Conservation (phyloP, 1,140 invertebrate genomes). For the Mactra quadrangularis region DNA sequence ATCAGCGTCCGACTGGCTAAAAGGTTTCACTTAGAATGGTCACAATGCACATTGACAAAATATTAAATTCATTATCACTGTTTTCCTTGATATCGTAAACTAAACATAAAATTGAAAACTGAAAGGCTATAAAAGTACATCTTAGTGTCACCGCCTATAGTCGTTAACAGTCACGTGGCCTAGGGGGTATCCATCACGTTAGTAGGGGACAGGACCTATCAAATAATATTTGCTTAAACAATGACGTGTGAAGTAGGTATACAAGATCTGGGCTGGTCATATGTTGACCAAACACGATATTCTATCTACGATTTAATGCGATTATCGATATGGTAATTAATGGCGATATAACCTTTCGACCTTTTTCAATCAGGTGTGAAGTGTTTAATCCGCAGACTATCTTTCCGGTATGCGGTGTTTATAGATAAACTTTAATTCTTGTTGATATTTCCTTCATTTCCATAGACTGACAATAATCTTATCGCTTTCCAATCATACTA, state of each 20-base stretch:
- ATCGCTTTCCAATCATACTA: too few relatives aligned
- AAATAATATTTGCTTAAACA: constrained; percentile 10
- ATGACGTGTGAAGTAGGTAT: constrained; percentile 48
- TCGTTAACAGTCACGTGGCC: constrained; percentile 23
- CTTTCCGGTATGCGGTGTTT: neutral
- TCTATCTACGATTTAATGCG: neutral
- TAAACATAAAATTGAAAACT: neutral
- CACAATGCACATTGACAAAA: neutral
- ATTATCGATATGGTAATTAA: neutral
- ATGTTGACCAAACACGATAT: constrained; percentile 20
- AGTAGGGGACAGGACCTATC: neutral
- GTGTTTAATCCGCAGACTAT: neutral
- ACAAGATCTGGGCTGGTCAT: constrained; percentile 32
- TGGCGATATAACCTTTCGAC: neutral
- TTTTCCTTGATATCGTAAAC: neutral
- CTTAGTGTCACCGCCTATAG: constrained; percentile 21
- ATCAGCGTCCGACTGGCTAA: neutral
- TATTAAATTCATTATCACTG: neutral
- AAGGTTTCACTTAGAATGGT: neutral
- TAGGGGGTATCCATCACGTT: neutral
- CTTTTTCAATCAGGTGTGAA: neutral
- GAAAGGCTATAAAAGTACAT: neutral
- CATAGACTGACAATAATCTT: neutral
- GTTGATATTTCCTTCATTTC: neutral
- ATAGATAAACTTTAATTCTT: neutral